Evolutionary conservation across 2,113 vertebrate species (phyloP).

Genomic region (Odocoileus virginianus): DNA sequence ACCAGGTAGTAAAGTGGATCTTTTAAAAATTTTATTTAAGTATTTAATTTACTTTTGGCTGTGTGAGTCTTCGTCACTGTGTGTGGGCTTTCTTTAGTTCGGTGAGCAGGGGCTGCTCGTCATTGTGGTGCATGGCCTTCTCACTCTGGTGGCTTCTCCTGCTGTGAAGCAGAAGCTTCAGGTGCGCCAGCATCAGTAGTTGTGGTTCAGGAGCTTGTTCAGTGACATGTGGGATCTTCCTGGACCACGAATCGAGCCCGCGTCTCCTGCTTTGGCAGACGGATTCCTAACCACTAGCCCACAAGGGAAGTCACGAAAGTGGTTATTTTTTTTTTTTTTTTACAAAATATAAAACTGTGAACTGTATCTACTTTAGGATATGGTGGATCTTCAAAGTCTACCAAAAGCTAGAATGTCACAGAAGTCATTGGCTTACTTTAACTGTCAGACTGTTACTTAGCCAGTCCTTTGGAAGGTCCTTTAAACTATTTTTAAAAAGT

Average conservation of each 20-base stretch:
- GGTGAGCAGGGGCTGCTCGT: neutral
- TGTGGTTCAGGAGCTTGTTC: neutral
- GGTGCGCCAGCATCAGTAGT: neutral
- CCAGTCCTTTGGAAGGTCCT: neutral
- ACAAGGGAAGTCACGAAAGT: neutral
- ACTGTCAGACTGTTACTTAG: neutral
- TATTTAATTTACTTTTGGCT: neutral
- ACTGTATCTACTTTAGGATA: neutral
- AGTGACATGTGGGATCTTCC: neutral
- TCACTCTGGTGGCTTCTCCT: neutral
- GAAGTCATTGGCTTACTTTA: neutral
- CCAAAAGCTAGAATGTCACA: neutral
- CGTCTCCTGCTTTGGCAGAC: neutral
- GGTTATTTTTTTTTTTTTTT: neutral
- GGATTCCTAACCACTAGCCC: neutral
- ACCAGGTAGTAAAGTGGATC: neutral
- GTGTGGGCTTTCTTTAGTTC: neutral
- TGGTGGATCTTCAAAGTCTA: neutral
- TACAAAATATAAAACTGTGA: neutral
- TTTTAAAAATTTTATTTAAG: neutral
- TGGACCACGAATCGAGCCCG: fast-evolving
- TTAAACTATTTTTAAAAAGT: neutral
- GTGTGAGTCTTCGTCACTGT: neutral
- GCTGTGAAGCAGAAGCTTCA: neutral
- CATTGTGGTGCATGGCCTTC: neutral